phyloP scores from a whole-genome alignment of 2,113 vertebrate genomes.

The Seriola rivoliana region DNA sequence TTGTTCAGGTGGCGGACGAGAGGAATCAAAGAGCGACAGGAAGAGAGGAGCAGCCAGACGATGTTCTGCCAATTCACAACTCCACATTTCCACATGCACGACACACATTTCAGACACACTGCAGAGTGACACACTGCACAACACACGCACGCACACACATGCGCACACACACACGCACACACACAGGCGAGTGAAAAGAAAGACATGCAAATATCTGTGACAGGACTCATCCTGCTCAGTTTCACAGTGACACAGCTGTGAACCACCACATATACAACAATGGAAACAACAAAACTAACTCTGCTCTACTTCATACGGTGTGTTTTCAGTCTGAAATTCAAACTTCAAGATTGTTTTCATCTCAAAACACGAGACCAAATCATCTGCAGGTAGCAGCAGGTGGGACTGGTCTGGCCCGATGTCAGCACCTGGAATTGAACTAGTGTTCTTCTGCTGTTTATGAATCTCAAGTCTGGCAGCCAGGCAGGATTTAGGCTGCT shows the following conservation, averaged over 20 bases:
- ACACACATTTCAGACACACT: conserved; percentile 25
- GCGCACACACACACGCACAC: too few relatives aligned
- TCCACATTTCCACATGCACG: conserved; percentile 46
- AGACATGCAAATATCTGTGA: too few relatives aligned
- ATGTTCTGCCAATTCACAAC: conserved; percentile 71
- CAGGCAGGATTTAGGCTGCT: too few relatives aligned
- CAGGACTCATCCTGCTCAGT: too few relatives aligned
- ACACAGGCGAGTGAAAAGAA: too few relatives aligned
- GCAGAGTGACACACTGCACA: background rate
- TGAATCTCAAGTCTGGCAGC: background rate
- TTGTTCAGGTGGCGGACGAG: conserved; percentile 4
- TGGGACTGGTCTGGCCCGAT: background rate
- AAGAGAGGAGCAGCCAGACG: conserved; percentile 49
- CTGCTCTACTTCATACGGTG: too few relatives aligned
- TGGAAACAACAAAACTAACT: too few relatives aligned
- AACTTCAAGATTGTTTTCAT: too few relatives aligned
- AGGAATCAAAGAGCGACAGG: conserved; percentile 3
- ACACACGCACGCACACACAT: background rate
- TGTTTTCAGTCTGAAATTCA: too few relatives aligned
- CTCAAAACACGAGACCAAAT: too few relatives aligned
- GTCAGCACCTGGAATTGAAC: background rate
- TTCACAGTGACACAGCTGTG: too few relatives aligned
- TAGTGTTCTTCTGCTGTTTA: background rate
- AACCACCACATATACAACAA: too few relatives aligned
- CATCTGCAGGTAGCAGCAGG: background rate